Evolutionary conservation across 2,888 invertebrate species (phyloP), one percentile per base, ranked within the genome.

Genomic region (Pediacus dermestoides): DNA sequence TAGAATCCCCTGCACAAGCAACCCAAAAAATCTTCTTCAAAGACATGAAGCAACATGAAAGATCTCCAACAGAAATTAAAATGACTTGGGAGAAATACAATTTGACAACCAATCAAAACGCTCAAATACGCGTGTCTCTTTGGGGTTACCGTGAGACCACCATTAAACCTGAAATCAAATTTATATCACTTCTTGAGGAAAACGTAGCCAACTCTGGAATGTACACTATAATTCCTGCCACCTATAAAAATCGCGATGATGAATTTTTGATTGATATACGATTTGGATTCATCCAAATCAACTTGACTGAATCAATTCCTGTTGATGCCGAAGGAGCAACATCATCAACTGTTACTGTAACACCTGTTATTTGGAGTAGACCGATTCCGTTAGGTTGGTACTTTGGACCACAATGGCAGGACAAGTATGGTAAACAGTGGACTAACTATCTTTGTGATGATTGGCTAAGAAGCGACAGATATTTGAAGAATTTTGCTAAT

Each of bases 321-420:
- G 49, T 64, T 1, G 1, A 74, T 75, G 41, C 75, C 78, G 28
- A 41, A 21, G 8, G 6, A 16, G 13, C 7, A 30, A 30, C 18
- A 0, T 16, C 8, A 7, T 10, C 10, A 28, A 40, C 43, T 1
- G 38, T 52, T 16, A 50, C 49, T 2, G 55, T 70, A 14, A 66
- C 60, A 1, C 67, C 67, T 1, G 75, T 86, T 0, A 73, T 95
- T 7, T 95, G 94, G 94, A 91, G 91, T 60, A 79, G 84, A 39
- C 92, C 94, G 0, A 86, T 95, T 47, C 94, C 95, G 1, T 71
- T 95, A 7, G 91, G 78, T 1, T 95, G 94, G 94, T 95, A 94
- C 66, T 92, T 93, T 63, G 80, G 78, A 0, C 81, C 85, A 0
- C 92, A 93, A 66, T 95, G 94, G 94, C 83, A 88, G 62, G 73